Percentiles rank a stretch among this genome's conserved stretches.
phyloP scores from a whole-genome alignment of 2,888 invertebrate genomes.

The Agrotis segetum region DNA sequence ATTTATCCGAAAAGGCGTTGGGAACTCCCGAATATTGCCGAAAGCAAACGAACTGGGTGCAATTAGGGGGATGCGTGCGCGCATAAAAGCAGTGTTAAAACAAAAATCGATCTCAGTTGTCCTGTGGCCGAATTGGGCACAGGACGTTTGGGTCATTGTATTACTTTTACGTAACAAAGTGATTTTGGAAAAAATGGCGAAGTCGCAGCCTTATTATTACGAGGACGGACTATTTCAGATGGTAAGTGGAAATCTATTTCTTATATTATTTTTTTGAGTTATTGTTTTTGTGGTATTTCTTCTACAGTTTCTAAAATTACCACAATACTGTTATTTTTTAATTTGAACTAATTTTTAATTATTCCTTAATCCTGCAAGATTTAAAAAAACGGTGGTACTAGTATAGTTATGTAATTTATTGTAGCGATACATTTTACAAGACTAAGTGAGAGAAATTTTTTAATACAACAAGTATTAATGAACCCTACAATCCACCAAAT shows the following conservation, averaged over 20 bases:
- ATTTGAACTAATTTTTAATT: too few relatives aligned
- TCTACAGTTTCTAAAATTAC: too few relatives aligned
- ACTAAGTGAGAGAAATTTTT: too few relatives aligned
- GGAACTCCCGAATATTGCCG: constrained; percentile 24
- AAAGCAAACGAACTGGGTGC: constrained; percentile 20
- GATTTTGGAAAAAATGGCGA: constrained; percentile 54
- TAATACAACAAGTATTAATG: too few relatives aligned
- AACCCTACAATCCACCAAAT: too few relatives aligned
- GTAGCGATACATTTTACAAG: too few relatives aligned
- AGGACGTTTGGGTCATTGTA: constrained; percentile 1
- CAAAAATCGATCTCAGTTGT: constrained; percentile 47
- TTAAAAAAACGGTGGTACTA: too few relatives aligned
- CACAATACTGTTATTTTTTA: too few relatives aligned
- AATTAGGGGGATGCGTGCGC: constrained; percentile 39
- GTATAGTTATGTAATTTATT: too few relatives aligned
- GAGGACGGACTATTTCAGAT: constrained; percentile 68
- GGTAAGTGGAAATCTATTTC: constrained; percentile 60
- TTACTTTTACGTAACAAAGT: constrained; percentile 18
- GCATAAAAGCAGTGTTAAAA: constrained; percentile 47
- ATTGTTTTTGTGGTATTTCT: too few relatives aligned
- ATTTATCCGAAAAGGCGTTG: background rate
- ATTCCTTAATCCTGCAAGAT: too few relatives aligned
- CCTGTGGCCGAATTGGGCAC: constrained; percentile 29
- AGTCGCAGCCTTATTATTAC: constrained; percentile 60
- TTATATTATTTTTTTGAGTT: background rate